Evolutionary conservation across 2,888 invertebrate genomes (phyloP), one percentile per base, ranked within the genome.

Genomic region (Lordiphosa andalusiaca): DNA sequence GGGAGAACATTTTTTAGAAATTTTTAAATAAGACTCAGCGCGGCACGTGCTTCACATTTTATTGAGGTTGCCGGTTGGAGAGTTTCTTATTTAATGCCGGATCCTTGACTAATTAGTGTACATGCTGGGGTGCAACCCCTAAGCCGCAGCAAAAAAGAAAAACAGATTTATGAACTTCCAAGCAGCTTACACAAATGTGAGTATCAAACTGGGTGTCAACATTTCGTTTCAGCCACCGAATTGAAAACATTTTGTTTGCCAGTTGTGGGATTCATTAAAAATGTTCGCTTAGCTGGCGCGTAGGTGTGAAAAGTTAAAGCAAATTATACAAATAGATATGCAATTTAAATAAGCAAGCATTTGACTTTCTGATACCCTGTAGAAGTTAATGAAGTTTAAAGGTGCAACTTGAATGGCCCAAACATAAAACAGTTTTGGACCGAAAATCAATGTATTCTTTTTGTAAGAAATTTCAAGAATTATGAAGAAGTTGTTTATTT

Each of bases 61-160:
- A 41, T 40, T 25, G 30, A 37, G 23, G 36, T 23, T 50, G 49
- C 39, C 42, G 44, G 44, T 33, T 19, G 51, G 35, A 54, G 42
- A 38, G 38, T 50, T 38, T 35, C 52, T 61, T 19, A 48, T 50
- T 53, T 66, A 56, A 58, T 66, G 53, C 54, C 58, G 65, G 73
- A 78, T 68, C 68, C 75, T 76, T 75, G 75, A 78, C 70, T 76
- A 78, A 76, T 76, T 76, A 73, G 69, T 72, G 63, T 44, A 30
- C 46, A 55, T 51, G 62, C 37, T 54, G 30, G n/a, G 50, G 41
- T 30, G 16, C n/a, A 46, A 60, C 42, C 54, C 54, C 66, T 33
- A 41, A 63, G 53, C 53, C 57, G 41, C 44, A 69, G 55, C 50
- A 49, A 42, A 55, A 30, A 30, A 30, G 47, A 42, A 55, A 30